Evolutionary conservation across 2,797 vertebrate species (phyloP).

Genomic region (Sphenodon punctatus): DNA sequence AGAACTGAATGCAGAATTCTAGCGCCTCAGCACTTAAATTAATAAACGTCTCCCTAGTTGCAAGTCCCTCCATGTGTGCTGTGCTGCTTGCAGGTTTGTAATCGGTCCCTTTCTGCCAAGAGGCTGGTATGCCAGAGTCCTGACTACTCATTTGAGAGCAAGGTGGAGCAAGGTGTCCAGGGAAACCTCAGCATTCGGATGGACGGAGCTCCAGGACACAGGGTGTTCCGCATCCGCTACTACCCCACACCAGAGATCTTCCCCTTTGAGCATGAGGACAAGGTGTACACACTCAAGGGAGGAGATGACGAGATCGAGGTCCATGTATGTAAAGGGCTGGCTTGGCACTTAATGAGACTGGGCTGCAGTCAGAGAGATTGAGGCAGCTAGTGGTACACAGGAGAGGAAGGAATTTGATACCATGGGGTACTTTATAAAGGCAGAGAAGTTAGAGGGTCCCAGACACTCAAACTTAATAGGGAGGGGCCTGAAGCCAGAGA

Average conservation of each 20-base stretch:
- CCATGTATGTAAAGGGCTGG: constrained; percentile 74
- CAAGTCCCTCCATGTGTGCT: not conserved
- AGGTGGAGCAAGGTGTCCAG: constrained; percentile 54
- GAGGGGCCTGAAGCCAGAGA: not conserved
- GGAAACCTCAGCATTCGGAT: constrained; percentile 85
- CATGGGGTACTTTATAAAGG: not conserved
- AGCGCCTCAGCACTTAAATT: not conserved
- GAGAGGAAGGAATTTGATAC: not conserved
- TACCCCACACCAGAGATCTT: constrained; percentile 77
- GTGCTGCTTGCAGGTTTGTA: constrained; percentile 76
- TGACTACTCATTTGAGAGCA: constrained; percentile 72
- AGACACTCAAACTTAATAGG: not conserved
- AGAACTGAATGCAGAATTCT: not conserved
- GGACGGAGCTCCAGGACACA: constrained; percentile 78
- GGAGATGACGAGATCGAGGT: constrained; percentile 83
- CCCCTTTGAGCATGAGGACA: constrained; percentile 76
- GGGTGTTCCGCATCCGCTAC: constrained; percentile 81
- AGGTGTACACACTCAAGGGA: constrained; percentile 76
- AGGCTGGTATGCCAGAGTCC: constrained; percentile 83
- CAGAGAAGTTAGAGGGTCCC: not conserved
- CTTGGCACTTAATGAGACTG: fast-evolving
- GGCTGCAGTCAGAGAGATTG: not conserved
- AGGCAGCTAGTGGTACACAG: not conserved
- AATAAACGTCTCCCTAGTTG: not conserved
- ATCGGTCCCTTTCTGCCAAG: constrained; percentile 3